Evolutionary conservation across 2,888 invertebrate genomes (phyloP).

Genomic region (Liposcelis brunnea): DNA sequence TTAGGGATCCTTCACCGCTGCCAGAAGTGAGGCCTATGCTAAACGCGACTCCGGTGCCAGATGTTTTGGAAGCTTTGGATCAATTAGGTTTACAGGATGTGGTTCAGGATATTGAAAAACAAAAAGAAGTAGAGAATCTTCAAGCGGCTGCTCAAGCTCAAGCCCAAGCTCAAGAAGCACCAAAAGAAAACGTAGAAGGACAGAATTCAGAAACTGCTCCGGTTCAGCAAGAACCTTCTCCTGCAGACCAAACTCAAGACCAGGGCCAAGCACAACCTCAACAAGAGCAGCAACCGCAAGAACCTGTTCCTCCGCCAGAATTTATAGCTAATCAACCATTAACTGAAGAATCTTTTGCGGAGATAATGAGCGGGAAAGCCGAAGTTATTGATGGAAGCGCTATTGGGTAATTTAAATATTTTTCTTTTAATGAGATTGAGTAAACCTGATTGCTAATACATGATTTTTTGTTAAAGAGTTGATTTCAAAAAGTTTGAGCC

Average conservation of each 20-base stretch:
- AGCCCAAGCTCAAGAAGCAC: too few species aligned
- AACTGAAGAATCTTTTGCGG: constrained; percentile 30
- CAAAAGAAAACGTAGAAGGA: too few species aligned
- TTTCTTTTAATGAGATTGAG: too few species aligned
- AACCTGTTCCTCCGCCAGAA: constrained; percentile 20
- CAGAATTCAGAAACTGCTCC: too few species aligned
- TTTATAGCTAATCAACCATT: constrained; percentile 19
- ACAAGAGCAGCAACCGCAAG: constrained; percentile 6
- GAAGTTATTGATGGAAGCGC: constrained; percentile 48
- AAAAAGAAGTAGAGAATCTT: background rate
- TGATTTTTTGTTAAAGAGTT: constrained; percentile 34
- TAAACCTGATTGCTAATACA: too few species aligned
- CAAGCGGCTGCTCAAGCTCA: too few species aligned
- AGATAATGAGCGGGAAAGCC: constrained; percentile 46
- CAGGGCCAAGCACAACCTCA: too few species aligned
- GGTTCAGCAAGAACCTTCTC: too few species aligned
- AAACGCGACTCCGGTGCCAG: background rate
- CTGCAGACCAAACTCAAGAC: too few species aligned
- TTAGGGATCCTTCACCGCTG: constrained; percentile 1
- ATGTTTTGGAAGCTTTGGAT: constrained; percentile 1
- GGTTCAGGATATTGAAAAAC: constrained; percentile 3
- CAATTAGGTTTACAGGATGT: constrained; percentile 4
- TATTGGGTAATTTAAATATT: constrained; percentile 36
- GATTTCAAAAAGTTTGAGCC: constrained; percentile 52
- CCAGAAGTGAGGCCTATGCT: background rate